Base-by-base conservation (phyloP, 2,797 vertebrate genomes). In the Echeneis naucrates region DNA sequence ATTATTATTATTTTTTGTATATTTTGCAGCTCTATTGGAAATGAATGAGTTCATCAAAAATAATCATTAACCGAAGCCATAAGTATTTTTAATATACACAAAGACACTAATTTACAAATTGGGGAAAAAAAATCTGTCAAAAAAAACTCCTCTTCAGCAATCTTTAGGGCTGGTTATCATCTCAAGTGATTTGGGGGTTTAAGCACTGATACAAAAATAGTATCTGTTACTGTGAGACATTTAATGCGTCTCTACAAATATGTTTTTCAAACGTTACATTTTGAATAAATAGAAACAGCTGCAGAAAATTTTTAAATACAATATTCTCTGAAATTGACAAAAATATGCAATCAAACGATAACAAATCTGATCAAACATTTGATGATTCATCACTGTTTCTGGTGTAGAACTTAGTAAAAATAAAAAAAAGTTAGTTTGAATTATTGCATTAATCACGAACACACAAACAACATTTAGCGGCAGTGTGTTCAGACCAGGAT, bases 401-500 rank as follows among this genome's bases (percentile, higher is more conserved):
- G 30, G 11, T 37, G 23, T 47, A n/a, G n/a, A n/a, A n/a, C n/a
- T n/a, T n/a, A n/a, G n/a, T n/a, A n/a, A n/a, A n/a, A n/a, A n/a
- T n/a, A n/a, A n/a, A n/a, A n/a, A n/a, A n/a, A n/a, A n/a, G n/a
- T n/a, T n/a, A n/a, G n/a, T n/a, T n/a, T n/a, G n/a, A n/a, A n/a
- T n/a, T n/a, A n/a, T n/a, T n/a, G n/a, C n/a, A n/a, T n/a, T n/a
- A n/a, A n/a, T n/a, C n/a, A n/a, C n/a, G n/a, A n/a, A n/a, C n/a
- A 33, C 32, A 33, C 32, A 33, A 32, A 33, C 32, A 33, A 33
- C 32, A 19, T 19, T 45, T 38, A 53, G 24, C n/a, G 19, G 26
- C 37, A 6, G 32, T 60, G 30, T 2, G 5, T 69, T 51, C 53
- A 64, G 37, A 58, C 62, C 52, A 63, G 45, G 66, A 50, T 37